A percentile compares a stretch with the other conserved stretches of the same genome.
phyloP scores from a whole-genome alignment of 2,797 vertebrate species.

The Coranthus polyacanthus region DNA sequence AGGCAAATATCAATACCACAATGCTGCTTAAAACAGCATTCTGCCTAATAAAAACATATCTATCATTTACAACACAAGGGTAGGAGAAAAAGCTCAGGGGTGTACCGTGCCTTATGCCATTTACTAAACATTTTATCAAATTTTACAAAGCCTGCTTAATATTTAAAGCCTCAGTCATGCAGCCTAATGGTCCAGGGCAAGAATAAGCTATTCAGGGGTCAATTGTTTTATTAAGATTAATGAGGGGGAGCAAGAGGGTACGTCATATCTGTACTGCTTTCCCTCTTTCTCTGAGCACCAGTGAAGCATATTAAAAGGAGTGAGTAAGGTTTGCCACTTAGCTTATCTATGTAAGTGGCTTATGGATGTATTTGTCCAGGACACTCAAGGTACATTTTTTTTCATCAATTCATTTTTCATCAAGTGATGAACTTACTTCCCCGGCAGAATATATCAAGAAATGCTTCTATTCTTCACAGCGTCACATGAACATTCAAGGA shows the following conservation, averaged over 20 bases:
- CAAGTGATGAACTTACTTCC: constrained; percentile 71
- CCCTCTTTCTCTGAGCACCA: constrained; percentile 72
- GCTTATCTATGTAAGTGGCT: constrained; percentile 82
- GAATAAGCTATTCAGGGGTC: constrained; percentile 86
- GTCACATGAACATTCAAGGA: constrained; percentile 17
- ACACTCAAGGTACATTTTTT: constrained; percentile 72
- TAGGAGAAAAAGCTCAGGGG: constrained; percentile 53
- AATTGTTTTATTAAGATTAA: constrained; percentile 88
- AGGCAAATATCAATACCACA: constrained; percentile 72
- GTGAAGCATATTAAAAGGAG: constrained; percentile 80
- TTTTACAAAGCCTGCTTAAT: constrained; percentile 84
- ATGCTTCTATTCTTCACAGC: constrained; percentile 29
- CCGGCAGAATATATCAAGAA: constrained; percentile 58
- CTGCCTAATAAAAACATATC: constrained; percentile 79
- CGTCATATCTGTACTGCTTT: constrained; percentile 79
- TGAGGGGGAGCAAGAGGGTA: constrained; percentile 82
- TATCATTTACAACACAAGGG: constrained; percentile 75
- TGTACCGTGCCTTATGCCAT: constrained; percentile 71
- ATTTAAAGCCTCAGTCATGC: constrained; percentile 84
- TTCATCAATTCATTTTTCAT: constrained; percentile 81
- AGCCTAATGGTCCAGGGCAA: constrained; percentile 82
- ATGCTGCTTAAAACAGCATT: constrained; percentile 79
- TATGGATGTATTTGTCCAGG: constrained; percentile 81
- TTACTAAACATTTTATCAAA: constrained; percentile 86
- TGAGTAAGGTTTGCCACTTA: constrained; percentile 80